Evolutionary conservation across 2,888 invertebrate species (phyloP), one percentile per base, ranked within the genome.

Genomic region (Chloromyia formosa): DNA sequence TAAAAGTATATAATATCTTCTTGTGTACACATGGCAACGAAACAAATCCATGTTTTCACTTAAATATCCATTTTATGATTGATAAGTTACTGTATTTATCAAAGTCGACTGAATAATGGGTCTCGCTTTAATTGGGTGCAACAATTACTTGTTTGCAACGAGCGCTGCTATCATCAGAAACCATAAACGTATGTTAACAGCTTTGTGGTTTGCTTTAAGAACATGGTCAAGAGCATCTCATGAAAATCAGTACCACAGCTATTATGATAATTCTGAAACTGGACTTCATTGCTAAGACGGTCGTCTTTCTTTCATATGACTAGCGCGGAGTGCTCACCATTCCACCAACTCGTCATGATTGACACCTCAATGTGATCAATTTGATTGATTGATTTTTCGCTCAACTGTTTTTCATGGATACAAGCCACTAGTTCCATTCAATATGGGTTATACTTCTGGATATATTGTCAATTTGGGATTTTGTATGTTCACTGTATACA

Each of bases 361-460:
- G 72, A 72, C 72, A 72, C 72, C 72, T 72, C 72, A 72, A 72
- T 72, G 72, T 72, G 72, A 60, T 35, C 72, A 58, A 72, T 72
- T 72, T 72, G 72, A 72, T 72, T 72, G 72, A 72, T 72, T 72
- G 72, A 72, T 72, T 60, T 72, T 60, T 72, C 60, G 72, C 22
- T 53, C 53, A 69, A 42, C 27, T 54, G 45, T 69, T 69, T 69
- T 69, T 69, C 68, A 69, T 69, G 23, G n/a, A 27, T 62, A 23
- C 53, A 69, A 35, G 27, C 27, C 27, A 35, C 27, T 35, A 35
- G 27, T 4, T 35, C 27, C 27, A 14, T 20, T 27, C 23, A 27
- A 62, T 62, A 22, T 18, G 27, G 62, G 18, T 23, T 40, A 10
- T 22, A n/a, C 16, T 10, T 14, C n/a, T 10, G 20, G 27, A 69